Evolutionary conservation across 2,797 vertebrate species (phyloP).

Genomic region (Sebastes cheni): DNA sequence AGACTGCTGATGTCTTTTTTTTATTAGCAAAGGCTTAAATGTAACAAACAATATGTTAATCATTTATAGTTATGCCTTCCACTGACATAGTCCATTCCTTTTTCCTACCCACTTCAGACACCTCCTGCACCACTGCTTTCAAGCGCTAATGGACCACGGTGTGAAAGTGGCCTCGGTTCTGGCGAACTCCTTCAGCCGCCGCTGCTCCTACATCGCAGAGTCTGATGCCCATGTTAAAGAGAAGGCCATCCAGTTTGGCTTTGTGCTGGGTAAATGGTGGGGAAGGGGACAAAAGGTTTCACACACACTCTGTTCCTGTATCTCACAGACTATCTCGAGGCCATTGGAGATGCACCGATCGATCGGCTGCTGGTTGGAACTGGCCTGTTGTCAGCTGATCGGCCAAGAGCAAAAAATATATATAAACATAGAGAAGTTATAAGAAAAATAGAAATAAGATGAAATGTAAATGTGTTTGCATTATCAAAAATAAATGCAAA

Average conservation of each 20-base stretch:
- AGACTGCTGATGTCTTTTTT: no score
- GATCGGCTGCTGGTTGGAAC: no score
- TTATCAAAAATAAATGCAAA: no score
- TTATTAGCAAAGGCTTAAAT: background rate
- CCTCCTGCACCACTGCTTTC: conserved; percentile 98
- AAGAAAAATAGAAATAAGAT: no score
- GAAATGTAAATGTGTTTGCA: no score
- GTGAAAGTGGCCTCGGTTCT: conserved; percentile 98
- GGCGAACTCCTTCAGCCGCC: conserved; percentile 96
- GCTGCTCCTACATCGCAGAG: conserved; percentile 98
- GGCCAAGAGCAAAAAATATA: background rate
- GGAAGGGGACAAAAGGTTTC: background rate
- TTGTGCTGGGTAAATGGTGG: conserved; percentile 91
- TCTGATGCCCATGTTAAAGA: conserved; percentile 97
- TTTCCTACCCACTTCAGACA: conserved; percentile 81
- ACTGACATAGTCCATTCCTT: background rate
- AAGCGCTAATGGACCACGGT: conserved; percentile 98
- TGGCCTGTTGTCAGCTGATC: background rate
- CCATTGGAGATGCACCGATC: background rate
- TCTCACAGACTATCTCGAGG: background rate
- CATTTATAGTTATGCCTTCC: background rate
- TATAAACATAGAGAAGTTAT: no score
- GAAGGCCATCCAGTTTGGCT: conserved; percentile 98
- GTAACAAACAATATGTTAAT: background rate
- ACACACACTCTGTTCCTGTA: background rate